These are phyloP conservation scores for Cyprinus carpio DNA, from an alignment of 2,113 vertebrate species.

Conservation along the genomic window DNA sequence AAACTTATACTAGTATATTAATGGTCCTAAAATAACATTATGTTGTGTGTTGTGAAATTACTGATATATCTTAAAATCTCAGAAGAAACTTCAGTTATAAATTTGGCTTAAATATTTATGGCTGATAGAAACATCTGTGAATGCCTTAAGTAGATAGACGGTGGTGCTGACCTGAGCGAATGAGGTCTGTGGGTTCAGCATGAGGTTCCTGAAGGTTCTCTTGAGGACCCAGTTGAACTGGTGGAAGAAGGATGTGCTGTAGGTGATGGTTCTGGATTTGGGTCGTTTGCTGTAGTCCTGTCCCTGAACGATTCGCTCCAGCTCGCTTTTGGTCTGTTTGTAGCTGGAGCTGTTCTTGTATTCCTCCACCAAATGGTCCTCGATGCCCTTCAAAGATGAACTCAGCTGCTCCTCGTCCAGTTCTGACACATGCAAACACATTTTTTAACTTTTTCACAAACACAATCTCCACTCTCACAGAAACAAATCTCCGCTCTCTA, in stretches of 20 bases:
- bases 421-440: constrained; percentile 14
- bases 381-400: constrained; percentile 63
- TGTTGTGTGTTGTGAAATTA: too few species aligned
- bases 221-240: constrained; percentile 89
- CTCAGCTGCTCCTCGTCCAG: constrained; percentile 44
- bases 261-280: constrained; percentile 75
- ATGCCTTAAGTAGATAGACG: too few species aligned
- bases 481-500: too few species aligned
- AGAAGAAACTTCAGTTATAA: too few species aligned
- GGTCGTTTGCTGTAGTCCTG: constrained; percentile 4
- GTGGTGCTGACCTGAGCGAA: constrained; percentile 82
- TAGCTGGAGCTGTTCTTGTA: constrained; percentile 74
- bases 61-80: too few species aligned
- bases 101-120: too few species aligned
- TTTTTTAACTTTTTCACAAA: neutral
- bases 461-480: too few species aligned
- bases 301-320: constrained; percentile 69
- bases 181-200: constrained; percentile 90
- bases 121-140: too few species aligned
- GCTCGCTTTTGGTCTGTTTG: constrained; percentile 71
- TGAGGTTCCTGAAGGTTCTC: constrained; percentile 85
- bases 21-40: too few species aligned
- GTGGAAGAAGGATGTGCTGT: constrained; percentile 83
- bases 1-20: too few species aligned
- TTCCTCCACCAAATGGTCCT: constrained; percentile 79